phyloP scores from a whole-genome alignment of 2,797 vertebrate species.

The Coracias cyanogaster region DNA sequence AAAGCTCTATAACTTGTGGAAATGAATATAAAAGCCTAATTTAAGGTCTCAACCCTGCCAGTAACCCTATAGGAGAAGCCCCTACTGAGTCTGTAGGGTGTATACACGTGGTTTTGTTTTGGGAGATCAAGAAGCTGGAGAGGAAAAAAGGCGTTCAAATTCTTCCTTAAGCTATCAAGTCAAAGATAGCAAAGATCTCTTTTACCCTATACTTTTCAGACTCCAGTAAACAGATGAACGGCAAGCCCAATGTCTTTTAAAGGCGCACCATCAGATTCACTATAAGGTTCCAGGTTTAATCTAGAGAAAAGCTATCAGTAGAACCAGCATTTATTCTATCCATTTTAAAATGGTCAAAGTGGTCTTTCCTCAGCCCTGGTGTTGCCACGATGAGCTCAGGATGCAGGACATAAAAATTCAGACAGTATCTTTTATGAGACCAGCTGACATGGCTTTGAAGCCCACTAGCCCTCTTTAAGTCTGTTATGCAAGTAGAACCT shows the following conservation, averaged over 20 bases:
- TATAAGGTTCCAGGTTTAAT: not conserved
- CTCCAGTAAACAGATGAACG: not conserved
- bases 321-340: not conserved
- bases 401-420: not conserved
- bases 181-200: not conserved
- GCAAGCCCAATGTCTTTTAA: not conserved
- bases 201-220: not conserved
- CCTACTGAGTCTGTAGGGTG: not conserved
- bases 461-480: not conserved
- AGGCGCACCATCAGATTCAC: not conserved
- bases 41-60: not conserved
- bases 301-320: not conserved
- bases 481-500: not conserved
- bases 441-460: not conserved
- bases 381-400: not conserved
- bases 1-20: not conserved
- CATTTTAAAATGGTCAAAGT: not conserved
- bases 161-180: not conserved
- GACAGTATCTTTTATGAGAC: not conserved
- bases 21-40: not conserved
- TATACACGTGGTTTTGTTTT: not conserved
- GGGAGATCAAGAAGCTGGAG: not conserved
- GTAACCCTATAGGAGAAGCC: not conserved
- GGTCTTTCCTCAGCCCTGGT: not conserved
- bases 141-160: not conserved